phyloP scores from a whole-genome alignment of 2,888 invertebrate species.

The Stegana nigrithorax region DNA sequence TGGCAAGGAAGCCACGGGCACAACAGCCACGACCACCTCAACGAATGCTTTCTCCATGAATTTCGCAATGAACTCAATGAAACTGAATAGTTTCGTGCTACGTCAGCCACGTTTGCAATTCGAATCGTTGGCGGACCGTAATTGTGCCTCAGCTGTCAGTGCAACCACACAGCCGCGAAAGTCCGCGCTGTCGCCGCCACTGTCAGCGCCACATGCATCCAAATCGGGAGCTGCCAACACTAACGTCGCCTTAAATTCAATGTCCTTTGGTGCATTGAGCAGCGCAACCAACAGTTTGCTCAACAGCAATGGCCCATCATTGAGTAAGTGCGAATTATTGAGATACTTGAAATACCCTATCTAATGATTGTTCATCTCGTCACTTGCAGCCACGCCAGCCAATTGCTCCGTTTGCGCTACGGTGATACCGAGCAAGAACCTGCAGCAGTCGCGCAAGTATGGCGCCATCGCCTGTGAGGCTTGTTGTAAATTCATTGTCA shows the following conservation, averaged over 20 bases:
- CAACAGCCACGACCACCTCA: slow-evolving; percentile 31
- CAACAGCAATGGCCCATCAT: slow-evolving; percentile 29
- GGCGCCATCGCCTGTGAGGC: slow-evolving; percentile 87
- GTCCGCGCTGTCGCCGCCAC: slow-evolving; percentile 30
- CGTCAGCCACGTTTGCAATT: slow-evolving; percentile 65
- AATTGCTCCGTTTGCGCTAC: slow-evolving; percentile 85
- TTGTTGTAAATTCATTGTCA: slow-evolving; percentile 87
- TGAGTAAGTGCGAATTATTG: too few relatives aligned
- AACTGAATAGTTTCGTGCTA: slow-evolving; percentile 57
- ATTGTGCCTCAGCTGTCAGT: slow-evolving; percentile 29
- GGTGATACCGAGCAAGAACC: slow-evolving; percentile 80
- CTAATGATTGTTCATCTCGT: slow-evolving; percentile 17
- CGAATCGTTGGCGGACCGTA: slow-evolving; percentile 47
- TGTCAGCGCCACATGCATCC: too few relatives aligned
- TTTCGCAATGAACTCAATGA: slow-evolving; percentile 28
- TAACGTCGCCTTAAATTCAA: slow-evolving; percentile 37
- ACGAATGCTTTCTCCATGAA: slow-evolving; percentile 9
- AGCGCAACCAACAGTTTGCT: slow-evolving; percentile 24
- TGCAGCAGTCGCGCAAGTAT: slow-evolving; percentile 84
- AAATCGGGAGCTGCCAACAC: too few relatives aligned
- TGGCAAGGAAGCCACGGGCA: too few relatives aligned
- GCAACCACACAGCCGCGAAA: slow-evolving; percentile 15
- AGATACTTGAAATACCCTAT: slow-evolving; percentile 26
- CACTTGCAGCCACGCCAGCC: slow-evolving; percentile 71
- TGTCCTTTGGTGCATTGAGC: slow-evolving; percentile 39